phyloP scores from a whole-genome alignment of 2,888 invertebrate genomes.

The Mechanitis messenoides region DNA sequence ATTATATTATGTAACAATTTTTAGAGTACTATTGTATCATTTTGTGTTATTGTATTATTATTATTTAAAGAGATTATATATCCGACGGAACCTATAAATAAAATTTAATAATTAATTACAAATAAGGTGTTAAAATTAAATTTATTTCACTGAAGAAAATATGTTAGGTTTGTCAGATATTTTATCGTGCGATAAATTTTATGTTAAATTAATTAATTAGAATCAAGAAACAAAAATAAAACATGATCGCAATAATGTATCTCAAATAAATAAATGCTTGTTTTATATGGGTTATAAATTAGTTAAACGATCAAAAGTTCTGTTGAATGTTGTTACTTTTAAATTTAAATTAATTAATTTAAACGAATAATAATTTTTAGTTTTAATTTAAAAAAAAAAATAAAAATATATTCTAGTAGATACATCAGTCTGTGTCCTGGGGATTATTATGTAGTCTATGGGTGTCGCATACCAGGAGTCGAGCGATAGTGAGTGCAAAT shows the following conservation, averaged over 20 bases:
- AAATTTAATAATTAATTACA: neutral
- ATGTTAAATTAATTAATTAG: slow-evolving; percentile 4
- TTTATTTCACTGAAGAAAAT: neutral
- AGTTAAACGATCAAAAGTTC: neutral
- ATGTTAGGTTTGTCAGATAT: too few species aligned
- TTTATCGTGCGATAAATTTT: neutral
- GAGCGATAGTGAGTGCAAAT: slow-evolving; percentile 64
- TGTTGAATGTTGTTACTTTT: neutral
- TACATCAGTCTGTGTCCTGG: slow-evolving; percentile 41
- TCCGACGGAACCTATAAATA: neutral
- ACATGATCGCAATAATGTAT: neutral
- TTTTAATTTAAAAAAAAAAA: neutral
- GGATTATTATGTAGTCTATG: slow-evolving; percentile 59
- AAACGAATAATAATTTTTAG: too few species aligned
- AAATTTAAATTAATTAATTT: slow-evolving; percentile 3
- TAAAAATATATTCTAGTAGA: slow-evolving; percentile 43
- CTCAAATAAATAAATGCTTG: neutral
- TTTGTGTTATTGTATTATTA: too few species aligned
- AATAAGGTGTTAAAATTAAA: neutral
- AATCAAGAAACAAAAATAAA: neutral
- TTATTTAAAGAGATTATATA: too few species aligned
- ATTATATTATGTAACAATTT: too few species aligned
- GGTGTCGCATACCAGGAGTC: slow-evolving; percentile 62
- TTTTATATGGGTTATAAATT: slow-evolving; percentile 4
- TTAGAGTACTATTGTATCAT: too few species aligned